Conservation (phyloP, 2,113 vertebrate species). For the Chloropsis cyanopogon region DNA sequence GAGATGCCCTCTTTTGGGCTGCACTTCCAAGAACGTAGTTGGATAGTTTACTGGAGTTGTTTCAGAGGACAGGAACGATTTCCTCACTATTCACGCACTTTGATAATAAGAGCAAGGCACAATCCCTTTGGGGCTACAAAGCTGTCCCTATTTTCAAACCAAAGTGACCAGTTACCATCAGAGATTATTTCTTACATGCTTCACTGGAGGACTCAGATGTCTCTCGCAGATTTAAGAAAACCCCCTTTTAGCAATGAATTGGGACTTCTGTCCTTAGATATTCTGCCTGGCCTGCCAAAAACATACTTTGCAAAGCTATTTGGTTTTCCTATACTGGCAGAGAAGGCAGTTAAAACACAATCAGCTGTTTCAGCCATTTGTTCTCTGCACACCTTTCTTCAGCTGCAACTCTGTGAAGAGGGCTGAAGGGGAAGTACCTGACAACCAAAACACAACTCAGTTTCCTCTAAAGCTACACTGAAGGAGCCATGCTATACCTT, state of each 20-base stretch:
- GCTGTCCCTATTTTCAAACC: neutral
- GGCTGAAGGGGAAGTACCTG: neutral
- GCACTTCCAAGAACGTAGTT: neutral
- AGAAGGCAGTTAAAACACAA: neutral
- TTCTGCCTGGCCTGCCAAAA: neutral
- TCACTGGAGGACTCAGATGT: accelerated
- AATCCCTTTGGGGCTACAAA: neutral
- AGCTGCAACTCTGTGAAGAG: neutral
- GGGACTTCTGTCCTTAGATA: neutral
- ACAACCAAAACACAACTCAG: neutral
- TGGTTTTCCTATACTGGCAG: neutral
- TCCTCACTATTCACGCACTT: neutral
- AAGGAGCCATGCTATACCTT: neutral
- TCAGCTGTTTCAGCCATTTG: neutral
- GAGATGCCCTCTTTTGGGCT: neutral
- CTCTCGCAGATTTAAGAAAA: neutral
- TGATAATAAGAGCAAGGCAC: neutral
- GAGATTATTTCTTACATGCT: neutral
- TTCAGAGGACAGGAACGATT: neutral
- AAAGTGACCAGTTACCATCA: neutral
- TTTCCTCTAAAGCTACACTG: neutral
- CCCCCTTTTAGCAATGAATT: neutral
- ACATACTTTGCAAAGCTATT: neutral
- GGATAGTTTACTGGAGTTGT: neutral
- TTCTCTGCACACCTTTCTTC: neutral